A percentile compares a stretch with the other conserved stretches of the same genome.
Evolutionary conservation across 1,140 invertebrate species (phyloP).

Genomic region (Mercenaria mercenaria): DNA sequence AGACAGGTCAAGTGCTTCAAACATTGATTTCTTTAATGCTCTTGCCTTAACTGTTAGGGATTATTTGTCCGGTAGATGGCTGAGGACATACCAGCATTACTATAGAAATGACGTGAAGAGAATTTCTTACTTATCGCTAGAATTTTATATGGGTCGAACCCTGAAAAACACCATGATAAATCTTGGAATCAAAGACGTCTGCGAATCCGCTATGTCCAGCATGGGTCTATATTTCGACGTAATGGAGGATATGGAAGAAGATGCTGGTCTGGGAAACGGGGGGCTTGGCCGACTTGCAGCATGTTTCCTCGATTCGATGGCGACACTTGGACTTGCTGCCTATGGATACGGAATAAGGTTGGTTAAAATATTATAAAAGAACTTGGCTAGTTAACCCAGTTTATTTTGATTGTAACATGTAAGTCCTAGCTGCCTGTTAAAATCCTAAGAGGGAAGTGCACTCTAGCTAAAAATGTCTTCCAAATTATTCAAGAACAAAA

Average conservation of each 20-base stretch:
- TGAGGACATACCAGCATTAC: slow-evolving; percentile 98
- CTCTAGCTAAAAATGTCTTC: too few relatives aligned
- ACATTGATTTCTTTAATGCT: slow-evolving; percentile 98
- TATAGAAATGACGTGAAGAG: slow-evolving; percentile 99
- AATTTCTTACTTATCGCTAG: slow-evolving; percentile 98
- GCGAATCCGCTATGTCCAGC: slow-evolving; percentile 98
- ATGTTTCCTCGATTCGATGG: slow-evolving; percentile 99
- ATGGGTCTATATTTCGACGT: slow-evolving; percentile 99
- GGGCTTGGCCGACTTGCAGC: slow-evolving; percentile 98
- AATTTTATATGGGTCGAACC: slow-evolving; percentile 99
- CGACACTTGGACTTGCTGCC: slow-evolving; percentile 97
- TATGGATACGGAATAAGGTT: slow-evolving; percentile 98
- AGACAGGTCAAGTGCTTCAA: slow-evolving; percentile 98
- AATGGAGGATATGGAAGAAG: slow-evolving; percentile 97
- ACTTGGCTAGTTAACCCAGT: too few relatives aligned
- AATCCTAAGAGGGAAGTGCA: too few relatives aligned
- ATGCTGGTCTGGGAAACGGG: slow-evolving; percentile 99
- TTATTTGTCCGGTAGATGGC: slow-evolving; percentile 98
- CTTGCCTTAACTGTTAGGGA: slow-evolving; percentile 98
- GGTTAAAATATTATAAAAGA: not conserved
- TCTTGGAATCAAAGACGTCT: slow-evolving; percentile 96
- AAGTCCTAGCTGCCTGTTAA: too few relatives aligned
- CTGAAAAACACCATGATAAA: slow-evolving; percentile 99
- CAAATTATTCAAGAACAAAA: too few relatives aligned
- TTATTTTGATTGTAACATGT: too few relatives aligned